phyloP scores from a whole-genome alignment of 1,140 invertebrate genomes.

The Pogonomyrmex californicus region DNA sequence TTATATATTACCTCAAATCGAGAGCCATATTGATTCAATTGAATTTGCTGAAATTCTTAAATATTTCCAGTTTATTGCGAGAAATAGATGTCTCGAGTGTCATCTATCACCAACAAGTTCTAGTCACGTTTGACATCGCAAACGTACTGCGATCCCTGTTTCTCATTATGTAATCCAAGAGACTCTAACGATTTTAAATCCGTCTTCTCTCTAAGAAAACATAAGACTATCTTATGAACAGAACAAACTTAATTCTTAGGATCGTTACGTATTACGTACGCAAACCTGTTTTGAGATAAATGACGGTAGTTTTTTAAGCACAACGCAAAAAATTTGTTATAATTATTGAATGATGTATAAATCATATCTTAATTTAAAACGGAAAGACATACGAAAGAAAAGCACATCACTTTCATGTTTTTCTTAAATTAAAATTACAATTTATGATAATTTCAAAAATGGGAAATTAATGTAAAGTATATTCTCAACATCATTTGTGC shows the following conservation, averaged over 20 bases:
- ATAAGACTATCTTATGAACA: background rate
- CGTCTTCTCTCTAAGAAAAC: background rate
- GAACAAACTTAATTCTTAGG: background rate
- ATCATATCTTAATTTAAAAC: background rate
- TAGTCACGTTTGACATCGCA: background rate
- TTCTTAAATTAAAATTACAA: background rate
- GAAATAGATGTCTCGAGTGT: background rate
- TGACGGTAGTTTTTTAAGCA: background rate
- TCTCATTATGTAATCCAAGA: background rate
- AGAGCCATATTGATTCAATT: constrained; percentile 3
- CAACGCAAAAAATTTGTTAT: background rate
- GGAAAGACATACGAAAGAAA: background rate
- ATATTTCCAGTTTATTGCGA: background rate
- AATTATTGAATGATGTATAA: background rate
- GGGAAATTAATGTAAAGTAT: background rate
- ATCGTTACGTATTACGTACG: background rate
- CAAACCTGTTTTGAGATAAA: background rate
- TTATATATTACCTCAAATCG: constrained; percentile 23
- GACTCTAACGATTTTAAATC: background rate
- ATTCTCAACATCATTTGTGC: background rate
- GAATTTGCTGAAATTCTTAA: background rate
- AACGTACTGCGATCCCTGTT: background rate
- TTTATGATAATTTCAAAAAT: background rate
- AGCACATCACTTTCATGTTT: background rate
- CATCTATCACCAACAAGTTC: constrained; percentile 14